phyloP scores from a whole-genome alignment of 1,140 invertebrate genomes.

The Aradophagus sp. region DNA sequence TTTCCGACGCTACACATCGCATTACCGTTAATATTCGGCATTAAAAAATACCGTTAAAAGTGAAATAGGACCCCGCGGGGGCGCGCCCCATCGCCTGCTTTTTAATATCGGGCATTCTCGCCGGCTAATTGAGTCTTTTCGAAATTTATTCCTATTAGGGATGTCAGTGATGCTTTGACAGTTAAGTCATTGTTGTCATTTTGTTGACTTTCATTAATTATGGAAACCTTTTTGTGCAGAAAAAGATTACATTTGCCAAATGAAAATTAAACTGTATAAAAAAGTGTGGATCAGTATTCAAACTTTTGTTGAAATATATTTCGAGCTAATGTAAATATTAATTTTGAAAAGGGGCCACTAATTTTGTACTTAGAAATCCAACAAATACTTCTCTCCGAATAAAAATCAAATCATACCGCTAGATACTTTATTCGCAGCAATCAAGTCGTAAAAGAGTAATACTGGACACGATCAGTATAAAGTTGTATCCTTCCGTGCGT shows the following conservation, averaged over 20 bases:
- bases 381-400: too few relatives aligned
- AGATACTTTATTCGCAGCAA: conserved; percentile 11
- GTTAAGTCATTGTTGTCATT: too few relatives aligned
- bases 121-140: conserved; percentile 45
- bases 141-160: conserved; percentile 18
- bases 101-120: conserved; percentile 33
- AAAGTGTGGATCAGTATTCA: too few relatives aligned
- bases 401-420: too few relatives aligned
- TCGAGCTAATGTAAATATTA: too few relatives aligned
- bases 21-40: conserved; percentile 54
- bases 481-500: conserved; percentile 45
- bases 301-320: too few relatives aligned
- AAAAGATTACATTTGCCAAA: too few relatives aligned
- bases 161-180: neutral
- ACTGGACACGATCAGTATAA: conserved; percentile 10
- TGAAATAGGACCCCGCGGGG: conserved; percentile 34
- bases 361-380: too few relatives aligned
- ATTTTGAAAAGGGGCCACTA: too few relatives aligned
- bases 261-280: too few relatives aligned
- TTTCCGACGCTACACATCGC: conserved; percentile 55
- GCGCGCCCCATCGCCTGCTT: conserved; percentile 25
- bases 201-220: too few relatives aligned
- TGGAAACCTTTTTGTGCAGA: too few relatives aligned
- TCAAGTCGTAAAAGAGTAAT: conserved; percentile 4
- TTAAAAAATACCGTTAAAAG: conserved; percentile 38